Percentiles rank a stretch among this genome's conserved stretches.
These are phyloP conservation scores for Phocoena sinus DNA, from an alignment of 2,113 vertebrate species.

Conservation along the genomic window DNA sequence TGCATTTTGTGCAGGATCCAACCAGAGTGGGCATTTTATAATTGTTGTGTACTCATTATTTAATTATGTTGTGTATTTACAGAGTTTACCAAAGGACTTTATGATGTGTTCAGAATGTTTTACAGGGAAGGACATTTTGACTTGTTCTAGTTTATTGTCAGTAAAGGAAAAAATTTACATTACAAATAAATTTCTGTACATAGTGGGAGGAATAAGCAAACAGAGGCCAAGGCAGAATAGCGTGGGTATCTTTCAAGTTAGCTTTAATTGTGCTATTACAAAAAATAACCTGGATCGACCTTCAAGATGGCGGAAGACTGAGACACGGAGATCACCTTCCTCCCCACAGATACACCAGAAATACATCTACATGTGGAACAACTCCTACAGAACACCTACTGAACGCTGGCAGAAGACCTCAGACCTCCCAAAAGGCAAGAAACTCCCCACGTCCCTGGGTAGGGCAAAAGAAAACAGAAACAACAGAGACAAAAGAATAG, in stretches of 20 bases:
- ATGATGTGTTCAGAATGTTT: conserved; percentile 31
- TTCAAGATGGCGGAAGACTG: no score
- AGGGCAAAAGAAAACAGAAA: rapidly evolving
- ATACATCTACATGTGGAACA: no score
- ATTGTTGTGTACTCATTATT: conserved; percentile 32
- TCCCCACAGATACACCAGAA: no score
- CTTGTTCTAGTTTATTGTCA: conserved; percentile 41
- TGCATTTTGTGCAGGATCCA: neutral
- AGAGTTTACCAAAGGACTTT: conserved; percentile 28
- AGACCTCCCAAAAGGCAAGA: no score
- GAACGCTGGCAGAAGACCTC: no score
- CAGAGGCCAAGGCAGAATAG: neutral
- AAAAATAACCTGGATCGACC: neutral
- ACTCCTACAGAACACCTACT: no score
- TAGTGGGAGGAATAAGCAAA: neutral
- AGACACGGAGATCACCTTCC: no score
- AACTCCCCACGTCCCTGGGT: rapidly evolving
- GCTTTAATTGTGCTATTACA: neutral
- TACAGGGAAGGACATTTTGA: neutral
- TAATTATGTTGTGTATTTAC: conserved; percentile 24
- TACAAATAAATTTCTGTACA: neutral
- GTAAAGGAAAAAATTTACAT: conserved; percentile 9
- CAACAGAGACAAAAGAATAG: no score
- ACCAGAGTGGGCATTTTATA: neutral
- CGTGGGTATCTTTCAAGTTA: neutral